Percentiles rank a stretch among this genome's conserved stretches.
phyloP scores from a whole-genome alignment of 2,888 invertebrate species.

The Lapara coniferarum region DNA sequence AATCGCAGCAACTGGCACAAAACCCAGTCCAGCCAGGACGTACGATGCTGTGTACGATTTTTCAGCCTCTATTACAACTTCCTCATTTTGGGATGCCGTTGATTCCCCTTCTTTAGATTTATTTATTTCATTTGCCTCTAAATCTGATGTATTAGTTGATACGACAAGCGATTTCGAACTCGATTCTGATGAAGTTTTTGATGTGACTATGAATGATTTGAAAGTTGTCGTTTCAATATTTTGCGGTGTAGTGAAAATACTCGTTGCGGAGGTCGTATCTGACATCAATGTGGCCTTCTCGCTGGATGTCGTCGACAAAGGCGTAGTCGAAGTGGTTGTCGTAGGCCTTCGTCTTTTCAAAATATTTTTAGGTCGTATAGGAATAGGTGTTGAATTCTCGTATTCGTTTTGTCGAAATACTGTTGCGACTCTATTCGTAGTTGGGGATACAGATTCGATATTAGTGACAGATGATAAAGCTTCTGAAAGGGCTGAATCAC shows the following conservation, averaged over 20 bases:
- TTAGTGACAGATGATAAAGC: conserved; percentile 48
- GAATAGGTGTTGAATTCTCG: conserved; percentile 55
- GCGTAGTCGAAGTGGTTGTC: conserved; percentile 65
- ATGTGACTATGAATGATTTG: conserved; percentile 68
- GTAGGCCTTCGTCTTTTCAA: conserved; percentile 72
- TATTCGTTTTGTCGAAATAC: conserved; percentile 58
- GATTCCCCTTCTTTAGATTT: conserved; percentile 52
- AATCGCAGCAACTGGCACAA: conserved; percentile 84
- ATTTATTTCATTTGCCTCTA: conserved; percentile 50
- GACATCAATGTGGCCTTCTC: conserved; percentile 38
- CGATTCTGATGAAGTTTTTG: conserved; percentile 74
- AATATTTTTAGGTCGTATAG: conserved; percentile 62
- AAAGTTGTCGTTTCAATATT: conserved; percentile 49
- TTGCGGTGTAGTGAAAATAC: conserved; percentile 40
- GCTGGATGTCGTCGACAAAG: conserved; percentile 42
- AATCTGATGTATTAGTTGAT: conserved; percentile 46
- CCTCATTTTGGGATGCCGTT: conserved; percentile 66
- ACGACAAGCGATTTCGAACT: conserved; percentile 57
- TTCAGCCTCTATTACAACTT: conserved; percentile 83
- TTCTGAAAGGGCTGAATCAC: conserved; percentile 61
- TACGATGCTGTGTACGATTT: conserved; percentile 85
- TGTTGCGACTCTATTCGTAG: conserved; percentile 61
- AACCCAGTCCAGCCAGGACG: conserved; percentile 84
- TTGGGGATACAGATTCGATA: conserved; percentile 53
- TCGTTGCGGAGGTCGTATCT: conserved; percentile 39